Base-by-base conservation (phyloP, 2,888 invertebrate genomes). In the Panzeria rudis region DNA sequence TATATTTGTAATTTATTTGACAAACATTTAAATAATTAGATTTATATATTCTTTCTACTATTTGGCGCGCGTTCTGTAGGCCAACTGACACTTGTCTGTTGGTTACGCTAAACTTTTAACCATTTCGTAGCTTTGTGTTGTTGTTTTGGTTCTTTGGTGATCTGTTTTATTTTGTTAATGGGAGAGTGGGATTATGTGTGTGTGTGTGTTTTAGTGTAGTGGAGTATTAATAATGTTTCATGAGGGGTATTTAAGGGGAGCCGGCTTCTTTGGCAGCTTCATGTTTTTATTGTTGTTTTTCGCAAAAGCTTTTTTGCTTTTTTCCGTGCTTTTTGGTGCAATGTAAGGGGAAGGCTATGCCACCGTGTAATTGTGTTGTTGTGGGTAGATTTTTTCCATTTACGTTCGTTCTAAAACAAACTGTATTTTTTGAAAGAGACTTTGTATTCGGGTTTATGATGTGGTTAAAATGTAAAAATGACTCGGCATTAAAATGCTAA, bases 31-130 rank as follows among this genome's bases (percentile, higher is more conserved):
- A 62, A 62, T 62, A 29, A 59, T 25, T 78, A 50, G 8, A 17
- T 64, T 75, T 29, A 32, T 59, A 9, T 44, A 29, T 17, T 38
- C 32, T 59, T 35, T 38, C 23, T 23, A 61, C 59, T 71, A 77
- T 86, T 87, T 87, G 81, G 85, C 87, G 87, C 84, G 79, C 86
- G 81, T 84, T 86, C 86, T 86, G 71, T 68, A 52, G 75, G 72
- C 71, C 88, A 79, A 86, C 88, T 87, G 87, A 86, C 80, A 84
- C 73, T 83, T 83, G 79, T 76, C 82, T 72, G 64, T 68, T 32
- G 69, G 82, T 69, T 80, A 86, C 79, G 82, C 81, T 54, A 83
- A 87, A 83, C 72, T 86, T 87, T 87, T 87, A 86, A 86, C 86
- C 75, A 79, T 80, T 77, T 77, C 13, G 52, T 56, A 29, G 54